Conservation (phyloP, 1,140 invertebrate genomes). For the Hylyphantes graminicola region DNA sequence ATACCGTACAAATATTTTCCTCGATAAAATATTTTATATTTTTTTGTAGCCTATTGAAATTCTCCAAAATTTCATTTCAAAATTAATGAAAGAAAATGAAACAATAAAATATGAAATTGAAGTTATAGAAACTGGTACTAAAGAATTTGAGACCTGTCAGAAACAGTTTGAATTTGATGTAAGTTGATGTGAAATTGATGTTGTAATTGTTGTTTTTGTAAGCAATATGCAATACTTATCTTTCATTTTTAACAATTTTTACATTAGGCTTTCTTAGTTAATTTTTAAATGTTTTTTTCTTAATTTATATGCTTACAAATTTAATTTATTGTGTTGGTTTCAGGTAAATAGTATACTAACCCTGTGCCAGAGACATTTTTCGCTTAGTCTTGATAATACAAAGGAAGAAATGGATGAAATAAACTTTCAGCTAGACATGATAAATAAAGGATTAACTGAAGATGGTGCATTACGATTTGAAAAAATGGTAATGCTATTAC, state of each 20-base stretch:
- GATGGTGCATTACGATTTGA: background rate
- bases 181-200: too few relatives aligned
- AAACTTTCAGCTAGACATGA: conserved; percentile 10
- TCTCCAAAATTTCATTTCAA: background rate
- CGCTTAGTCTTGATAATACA: background rate
- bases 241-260: background rate
- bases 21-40: background rate
- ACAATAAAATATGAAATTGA: background rate
- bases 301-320: background rate
- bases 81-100: conserved; percentile 1
- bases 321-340: background rate
- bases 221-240: background rate
- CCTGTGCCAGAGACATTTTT: background rate
- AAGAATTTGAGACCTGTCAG: conserved; percentile 1
- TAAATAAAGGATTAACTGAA: background rate
- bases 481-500: too few relatives aligned
- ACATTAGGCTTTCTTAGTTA: background rate
- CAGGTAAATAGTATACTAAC: background rate
- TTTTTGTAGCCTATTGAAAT: conserved; percentile 11
- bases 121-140: background rate
- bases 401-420: background rate
- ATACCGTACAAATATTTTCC: background rate
- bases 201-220: too few relatives aligned
- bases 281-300: background rate
- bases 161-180: conserved; percentile 9